Base-by-base conservation (phyloP, 1,140 invertebrate species). In the Lepidurus apus region DNA sequence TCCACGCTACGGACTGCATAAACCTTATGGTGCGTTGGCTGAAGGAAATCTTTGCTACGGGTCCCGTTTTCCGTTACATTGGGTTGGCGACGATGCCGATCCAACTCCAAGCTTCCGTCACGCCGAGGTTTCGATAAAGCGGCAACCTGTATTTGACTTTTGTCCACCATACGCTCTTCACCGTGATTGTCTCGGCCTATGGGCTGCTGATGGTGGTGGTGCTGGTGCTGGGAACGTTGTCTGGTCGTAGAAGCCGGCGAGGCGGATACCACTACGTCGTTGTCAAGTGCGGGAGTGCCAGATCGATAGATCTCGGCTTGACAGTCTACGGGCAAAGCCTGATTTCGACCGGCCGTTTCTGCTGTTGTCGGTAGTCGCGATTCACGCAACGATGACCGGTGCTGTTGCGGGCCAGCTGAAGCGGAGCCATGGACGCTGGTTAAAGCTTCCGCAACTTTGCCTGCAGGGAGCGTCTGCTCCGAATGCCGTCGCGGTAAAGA, bases 261-360 rank as follows among this genome's bases (percentile, higher is more conserved):
- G 83, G 82, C 81, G 85, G 84, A 17, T 85, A 84, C 11, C 85
- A 85, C 42, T 85, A 84, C 74, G 84, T 85, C 82, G 86, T 84
- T 73, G 87, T 86, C 80, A 85, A 86, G 80, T 85, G 83, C 85
- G 87, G 86, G 76, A 88, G 86, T 79, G 87, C 77, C 79, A 87
- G 86, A 80, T 84, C 81, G 81, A 87, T 86, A 85, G 85, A 85
- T 80, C 84, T 85, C 81, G 87, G 83, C 77, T 87, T 84, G 81
- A 86, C 83, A 47, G 80, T 5, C 80, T 77, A 5, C 80, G 42
- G 79, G 78, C 74, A 79, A 76, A 79, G 75, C 79, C 42, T 77
- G 78, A 42, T 77, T 73, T 11, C 79, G 75, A 21, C 80, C 79
- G 7, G 79, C 76, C 26, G 79, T 80, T 34, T 80, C 77, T 10